These are phyloP conservation scores for Drosophila falleni DNA, from an alignment of 2,888 invertebrate genomes.

Conservation along the genomic window DNA sequence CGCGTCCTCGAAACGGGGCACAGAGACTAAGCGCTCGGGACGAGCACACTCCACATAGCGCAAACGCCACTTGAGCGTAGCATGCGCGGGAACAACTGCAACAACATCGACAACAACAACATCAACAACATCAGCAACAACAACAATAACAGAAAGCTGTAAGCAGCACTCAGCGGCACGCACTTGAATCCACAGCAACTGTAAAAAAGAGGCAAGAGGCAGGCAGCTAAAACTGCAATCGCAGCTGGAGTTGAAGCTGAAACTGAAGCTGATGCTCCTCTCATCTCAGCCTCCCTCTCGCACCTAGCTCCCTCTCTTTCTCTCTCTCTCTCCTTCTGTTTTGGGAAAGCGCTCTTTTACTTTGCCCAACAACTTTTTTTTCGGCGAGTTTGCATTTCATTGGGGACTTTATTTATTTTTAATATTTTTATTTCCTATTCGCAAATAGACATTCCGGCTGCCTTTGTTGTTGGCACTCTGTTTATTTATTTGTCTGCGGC, in stretches of 20 bases:
- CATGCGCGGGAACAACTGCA: conserved; percentile 38
- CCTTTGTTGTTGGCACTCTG: conserved; percentile 25
- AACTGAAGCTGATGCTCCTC: conserved; percentile 9
- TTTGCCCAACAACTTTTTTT: conserved; percentile 33
- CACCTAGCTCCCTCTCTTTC: not conserved
- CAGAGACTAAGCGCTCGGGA: conserved; percentile 38
- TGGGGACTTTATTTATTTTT: conserved; percentile 65
- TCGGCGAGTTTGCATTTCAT: conserved; percentile 36
- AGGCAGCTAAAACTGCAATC: conserved; percentile 74
- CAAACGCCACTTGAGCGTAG: conserved; percentile 66
- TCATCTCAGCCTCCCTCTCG: not conserved
- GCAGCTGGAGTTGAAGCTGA: conserved; percentile 35
- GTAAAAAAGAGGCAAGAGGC: conserved; percentile 5
- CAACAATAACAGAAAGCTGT: conserved; percentile 53
- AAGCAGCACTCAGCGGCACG: conserved; percentile 78
- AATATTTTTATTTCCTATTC: conserved; percentile 66
- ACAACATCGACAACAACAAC: conserved; percentile 12
- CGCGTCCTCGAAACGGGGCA: conserved; percentile 52
- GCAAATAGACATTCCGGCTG: conserved; percentile 54
- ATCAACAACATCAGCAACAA: conserved; percentile 32
- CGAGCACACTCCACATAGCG: conserved; percentile 50
- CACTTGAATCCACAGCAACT: conserved; percentile 57
- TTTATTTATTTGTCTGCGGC: conserved; percentile 64
- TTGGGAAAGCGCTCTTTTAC: conserved; percentile 11
- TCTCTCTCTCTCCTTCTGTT: too few relatives aligned